phyloP scores from a whole-genome alignment of 2,113 vertebrate genomes.

The Hiodon alosoides region DNA sequence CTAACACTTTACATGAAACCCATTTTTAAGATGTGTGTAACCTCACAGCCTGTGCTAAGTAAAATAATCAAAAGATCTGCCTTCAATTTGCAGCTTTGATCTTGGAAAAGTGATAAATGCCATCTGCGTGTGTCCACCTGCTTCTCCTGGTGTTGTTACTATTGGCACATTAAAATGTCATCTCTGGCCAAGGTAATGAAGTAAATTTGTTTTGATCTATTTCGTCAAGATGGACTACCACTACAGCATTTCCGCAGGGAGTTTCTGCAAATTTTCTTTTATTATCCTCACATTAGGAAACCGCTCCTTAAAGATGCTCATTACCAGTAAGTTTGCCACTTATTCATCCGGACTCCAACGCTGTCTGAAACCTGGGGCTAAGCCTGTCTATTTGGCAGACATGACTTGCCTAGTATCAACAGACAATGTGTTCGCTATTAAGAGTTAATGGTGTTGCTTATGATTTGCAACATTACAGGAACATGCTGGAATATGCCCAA shows the following conservation, averaged over 20 bases:
- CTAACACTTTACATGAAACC: too few species aligned
- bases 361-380: conserved; percentile 4
- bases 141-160: not conserved
- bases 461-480: not conserved
- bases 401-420: not conserved
- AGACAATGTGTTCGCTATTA: not conserved
- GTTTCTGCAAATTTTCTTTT: too few species aligned
- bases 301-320: too few species aligned
- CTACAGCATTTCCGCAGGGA: not conserved
- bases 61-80: too few species aligned
- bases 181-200: not conserved
- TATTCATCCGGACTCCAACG: not conserved
- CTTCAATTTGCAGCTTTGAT: not conserved
- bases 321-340: not conserved
- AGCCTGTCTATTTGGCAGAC: not conserved
- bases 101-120: not conserved
- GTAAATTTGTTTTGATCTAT: not conserved
- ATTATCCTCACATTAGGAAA: too few species aligned
- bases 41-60: too few species aligned
- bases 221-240: not conserved
- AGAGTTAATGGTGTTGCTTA: not conserved
- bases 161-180: not conserved
- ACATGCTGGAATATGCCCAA: too few species aligned
- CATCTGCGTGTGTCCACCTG: not conserved
- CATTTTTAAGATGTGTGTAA: too few species aligned